Evolutionary conservation across 1,140 invertebrate species (phyloP), one percentile per base, ranked within the genome.

Genomic region (Hypothenemus hampei): DNA sequence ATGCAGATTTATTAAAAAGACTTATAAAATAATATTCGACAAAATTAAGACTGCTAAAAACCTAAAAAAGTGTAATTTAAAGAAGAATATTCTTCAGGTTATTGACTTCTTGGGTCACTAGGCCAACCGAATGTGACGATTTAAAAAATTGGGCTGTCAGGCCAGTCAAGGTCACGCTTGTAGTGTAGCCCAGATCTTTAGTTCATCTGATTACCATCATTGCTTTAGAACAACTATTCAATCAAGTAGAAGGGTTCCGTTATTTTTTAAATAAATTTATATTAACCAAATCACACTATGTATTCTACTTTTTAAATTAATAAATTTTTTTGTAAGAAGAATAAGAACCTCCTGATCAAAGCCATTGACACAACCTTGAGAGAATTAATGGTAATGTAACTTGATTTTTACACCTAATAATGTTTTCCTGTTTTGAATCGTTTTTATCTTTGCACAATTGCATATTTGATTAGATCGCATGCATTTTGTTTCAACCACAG

Each of bases 71-170:
- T 31, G 26, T n/a, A n/a, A n/a, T 31, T 31, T 13, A 31, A 13
- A 31, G 26, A 31, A 31, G 8, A 31, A 31, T 31, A 19, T 40
- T 20, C 4, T 15, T 47, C 6, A 47, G 45, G 45, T 47, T 47
- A 15, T 47, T 47, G 45, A 47, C 18, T 31, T 21, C 26, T 20
- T 47, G 31, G 45, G 45, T 47, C 45, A 47, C 45, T 47, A 35
- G 45, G 45, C 31, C 45, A 47, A 4, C 5, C 26, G 45, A 29
- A 19, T 47, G 45, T 47, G 45, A 24, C 26, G 45, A 29, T 35
- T 47, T n/a, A 23, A 43, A 47, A 47, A 47, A 47, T 47, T 47
- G 31, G 45, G 45, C 45, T 47, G 45, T 29, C 45, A 47, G 45
- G 45, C 45, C 45, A 35, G 45, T 35, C 45, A 47, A 47, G 45